phyloP scores from a whole-genome alignment of 2,888 invertebrate genomes.

The Trichogramma evanescens region DNA sequence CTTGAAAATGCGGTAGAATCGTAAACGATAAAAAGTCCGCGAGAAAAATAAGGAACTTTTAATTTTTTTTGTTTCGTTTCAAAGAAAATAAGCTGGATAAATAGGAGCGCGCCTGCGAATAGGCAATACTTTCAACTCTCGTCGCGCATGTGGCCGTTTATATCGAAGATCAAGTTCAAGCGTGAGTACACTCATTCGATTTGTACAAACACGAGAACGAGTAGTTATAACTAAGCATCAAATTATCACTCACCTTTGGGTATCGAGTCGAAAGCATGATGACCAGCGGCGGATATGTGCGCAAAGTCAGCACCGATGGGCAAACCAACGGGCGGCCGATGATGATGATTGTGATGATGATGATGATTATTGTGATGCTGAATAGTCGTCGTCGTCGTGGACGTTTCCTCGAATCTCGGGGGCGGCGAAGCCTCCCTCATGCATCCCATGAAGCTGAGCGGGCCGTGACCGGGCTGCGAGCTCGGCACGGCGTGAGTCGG shows the following conservation, averaged over 20 bases:
- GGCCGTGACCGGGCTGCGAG: conserved; percentile 49
- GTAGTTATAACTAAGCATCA: not conserved
- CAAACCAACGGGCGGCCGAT: conserved; percentile 1
- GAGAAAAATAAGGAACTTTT: no score
- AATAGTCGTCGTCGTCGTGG: conserved; percentile 45
- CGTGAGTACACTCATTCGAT: no score
- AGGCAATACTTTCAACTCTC: no score
- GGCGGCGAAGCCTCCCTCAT: conserved; percentile 57
- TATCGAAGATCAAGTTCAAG: no score
- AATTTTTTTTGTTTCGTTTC: no score
- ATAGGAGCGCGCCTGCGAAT: no score
- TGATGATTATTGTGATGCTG: conserved; percentile 31
- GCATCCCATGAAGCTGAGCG: conserved; percentile 62
- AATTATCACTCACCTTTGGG: conserved; percentile 38
- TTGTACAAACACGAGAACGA: no score
- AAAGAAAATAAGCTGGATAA: no score
- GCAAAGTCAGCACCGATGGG: conserved; percentile 5
- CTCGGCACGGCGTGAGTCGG: conserved; percentile 22
- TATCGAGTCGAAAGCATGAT: conserved; percentile 36
- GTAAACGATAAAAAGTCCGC: no score
- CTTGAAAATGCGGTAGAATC: no score
- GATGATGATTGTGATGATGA: conserved; percentile 1
- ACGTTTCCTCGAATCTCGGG: conserved; percentile 48
- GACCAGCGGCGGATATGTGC: conserved; percentile 30
- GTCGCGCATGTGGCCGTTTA: no score